Conservation (phyloP, 92 coral and sea anemone genomes). For the Actinernus sp. region DNA sequence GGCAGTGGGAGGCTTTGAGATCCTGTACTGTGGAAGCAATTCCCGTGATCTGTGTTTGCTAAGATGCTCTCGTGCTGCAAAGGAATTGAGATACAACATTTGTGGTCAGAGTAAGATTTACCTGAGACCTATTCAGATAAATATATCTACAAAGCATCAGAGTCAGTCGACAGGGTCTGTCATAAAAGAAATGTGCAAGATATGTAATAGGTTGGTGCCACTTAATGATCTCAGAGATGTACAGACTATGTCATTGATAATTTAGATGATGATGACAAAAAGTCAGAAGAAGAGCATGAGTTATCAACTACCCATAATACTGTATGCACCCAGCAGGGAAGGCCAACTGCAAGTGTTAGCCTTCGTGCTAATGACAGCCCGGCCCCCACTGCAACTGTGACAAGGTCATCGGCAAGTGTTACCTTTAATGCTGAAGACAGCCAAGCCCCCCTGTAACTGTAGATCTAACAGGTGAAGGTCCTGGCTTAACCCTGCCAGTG, state of each 20-base stretch:
- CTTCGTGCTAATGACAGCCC: no score
- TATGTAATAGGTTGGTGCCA: slow-evolving; percentile 27
- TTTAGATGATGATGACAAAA: slow-evolving; percentile 7
- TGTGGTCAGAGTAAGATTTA: slow-evolving; percentile 49
- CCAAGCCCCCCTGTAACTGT: no score
- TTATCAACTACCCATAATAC: no score
- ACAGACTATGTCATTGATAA: neutral
- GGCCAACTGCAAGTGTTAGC: no score
- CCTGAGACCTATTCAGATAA: slow-evolving; percentile 35
- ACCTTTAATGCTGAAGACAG: no score
- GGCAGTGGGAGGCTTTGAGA: slow-evolving; percentile 56
- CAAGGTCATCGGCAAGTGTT: no score
- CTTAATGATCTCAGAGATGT: slow-evolving; percentile 19
- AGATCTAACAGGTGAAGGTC: no score
- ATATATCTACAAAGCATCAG: slow-evolving; percentile 22
- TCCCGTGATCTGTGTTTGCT: slow-evolving; percentile 43
- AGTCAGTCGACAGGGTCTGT: slow-evolving; percentile 2
- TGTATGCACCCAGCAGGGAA: no score
- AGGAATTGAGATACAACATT: slow-evolving; percentile 29
- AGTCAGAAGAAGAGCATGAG: no score
- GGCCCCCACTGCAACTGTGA: no score
- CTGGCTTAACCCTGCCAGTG: neutral
- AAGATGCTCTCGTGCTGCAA: slow-evolving; percentile 53
- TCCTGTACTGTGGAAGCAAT: slow-evolving; percentile 47
- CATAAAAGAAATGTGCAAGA: slow-evolving; percentile 24